Conservation (phyloP, 2,113 vertebrate species). For the Emydocephalus ijimae region DNA sequence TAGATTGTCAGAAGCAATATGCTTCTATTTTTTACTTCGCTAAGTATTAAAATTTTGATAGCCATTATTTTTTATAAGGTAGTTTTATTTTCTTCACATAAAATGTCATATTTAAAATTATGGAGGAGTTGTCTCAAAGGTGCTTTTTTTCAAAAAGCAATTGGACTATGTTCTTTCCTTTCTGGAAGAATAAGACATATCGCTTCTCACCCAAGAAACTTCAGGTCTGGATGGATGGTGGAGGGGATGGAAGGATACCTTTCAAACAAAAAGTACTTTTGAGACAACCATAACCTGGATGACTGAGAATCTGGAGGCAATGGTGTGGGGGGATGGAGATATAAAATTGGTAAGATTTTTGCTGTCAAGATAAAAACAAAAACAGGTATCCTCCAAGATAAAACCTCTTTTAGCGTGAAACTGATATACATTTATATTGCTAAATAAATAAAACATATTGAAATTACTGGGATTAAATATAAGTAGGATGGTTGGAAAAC, state of each 20-base stretch:
- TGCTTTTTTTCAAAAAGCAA: not conserved
- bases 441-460: not conserved
- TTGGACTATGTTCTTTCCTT: not conserved
- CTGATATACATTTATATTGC: not conserved
- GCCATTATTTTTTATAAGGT: not conserved
- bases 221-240: not conserved
- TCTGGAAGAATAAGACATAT: not conserved
- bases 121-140: not conserved
- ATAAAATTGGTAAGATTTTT: not conserved
- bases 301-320: not conserved
- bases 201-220: not conserved
- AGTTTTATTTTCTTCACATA: not conserved
- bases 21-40: not conserved
- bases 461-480: not conserved
- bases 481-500: not conserved
- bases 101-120: not conserved
- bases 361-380: not conserved
- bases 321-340: too few species aligned
- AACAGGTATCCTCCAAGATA: not conserved
- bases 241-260: not conserved
- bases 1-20: not conserved
- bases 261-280: not conserved
- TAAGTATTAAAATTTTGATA: not conserved
- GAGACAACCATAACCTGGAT: not conserved
- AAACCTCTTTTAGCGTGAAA: not conserved